Percentiles rank a stretch among this genome's conserved stretches.
Conservation (phyloP, 1,140 invertebrate genomes). For the Zaprionus capensis region DNA sequence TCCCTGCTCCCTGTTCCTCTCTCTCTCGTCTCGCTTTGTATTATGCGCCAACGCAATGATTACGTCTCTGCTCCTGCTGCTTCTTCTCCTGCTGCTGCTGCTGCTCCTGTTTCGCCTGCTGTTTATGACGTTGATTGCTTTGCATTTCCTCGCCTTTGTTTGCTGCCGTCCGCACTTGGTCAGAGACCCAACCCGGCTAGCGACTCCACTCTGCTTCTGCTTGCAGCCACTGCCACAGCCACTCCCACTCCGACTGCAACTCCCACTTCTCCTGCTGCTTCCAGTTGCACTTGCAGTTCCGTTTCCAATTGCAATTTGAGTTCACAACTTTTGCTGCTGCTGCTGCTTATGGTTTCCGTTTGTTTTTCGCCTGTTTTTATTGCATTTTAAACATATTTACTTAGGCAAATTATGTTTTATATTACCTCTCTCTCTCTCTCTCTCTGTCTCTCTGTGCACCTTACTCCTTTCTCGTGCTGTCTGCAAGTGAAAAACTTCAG, state of each 20-base stretch:
- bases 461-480: conserved; percentile 5
- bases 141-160: conserved; percentile 72
- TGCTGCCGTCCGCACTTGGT: conserved; percentile 24
- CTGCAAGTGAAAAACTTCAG: conserved; percentile 52
- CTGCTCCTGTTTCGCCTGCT: conserved; percentile 18
- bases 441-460: neutral
- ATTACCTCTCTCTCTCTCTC: neutral
- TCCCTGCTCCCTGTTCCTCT: conserved; percentile 12
- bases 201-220: neutral
- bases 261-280: neutral
- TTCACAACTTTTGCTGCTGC: conserved; percentile 12
- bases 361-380: conserved; percentile 29
- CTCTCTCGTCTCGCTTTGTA: neutral
- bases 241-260: neutral
- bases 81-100: neutral
- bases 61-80: conserved; percentile 12
- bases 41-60: conserved; percentile 9
- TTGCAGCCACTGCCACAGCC: conserved; percentile 25
- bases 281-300: conserved; percentile 2
- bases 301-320: conserved; percentile 25
- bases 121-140: conserved; percentile 77
- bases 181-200: neutral
- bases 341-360: conserved; percentile 17
- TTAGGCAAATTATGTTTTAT: conserved; percentile 55
- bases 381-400: conserved; percentile 59